Base-by-base conservation (phyloP, 2,113 vertebrate genomes). In the Periophthalmodon schlosseri region DNA sequence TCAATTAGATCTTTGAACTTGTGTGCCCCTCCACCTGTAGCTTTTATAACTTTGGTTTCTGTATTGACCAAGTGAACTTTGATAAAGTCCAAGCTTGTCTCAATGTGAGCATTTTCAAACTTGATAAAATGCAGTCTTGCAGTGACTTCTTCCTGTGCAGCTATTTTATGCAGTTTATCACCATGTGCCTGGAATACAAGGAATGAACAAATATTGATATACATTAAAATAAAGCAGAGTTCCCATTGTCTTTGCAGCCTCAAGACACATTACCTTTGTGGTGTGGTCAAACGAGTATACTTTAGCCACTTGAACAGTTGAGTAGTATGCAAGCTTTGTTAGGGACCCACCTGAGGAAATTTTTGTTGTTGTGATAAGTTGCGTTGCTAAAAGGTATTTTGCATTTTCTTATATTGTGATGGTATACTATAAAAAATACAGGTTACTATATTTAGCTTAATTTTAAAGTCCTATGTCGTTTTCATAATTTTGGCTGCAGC, bases 1-100 rank as follows among this genome's bases (percentile, higher is more conserved):
- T 99, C 97, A 1, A 99, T 97, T 79, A 99, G 95, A 57, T 97
- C 96, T 89, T 98, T 99, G 88, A 99, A 99, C 92, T 99, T 99
- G 91, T 99, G 95, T 0, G 98, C 98, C 44, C 98, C 98, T 11
- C 97, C 98, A 9, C 98, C 98, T 0, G 98, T 99, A n/a, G 98
- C 98, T 90, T 96, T 98, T 91, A 99, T 98, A 68, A 99, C 97
- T 93, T 97, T 98, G 61, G 98, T 99, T 68, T 97, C 97, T 0
- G 97, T 99, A 88, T 97, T 98, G 88, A 99, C 97, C 67, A 99
- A 94, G 70, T 99, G 98, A 86, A 96, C 97, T 88, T 95, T 97
- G 91, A 99, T 96, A 87, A 99, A 99, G 91, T 99, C 97, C 88
- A 99, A 86, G 78, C 98, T 99, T 58, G 97, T 96, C 81, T 98